These are phyloP conservation scores for Brachycybe producta DNA, from an alignment of 2,888 invertebrate genomes.

Conservation along the genomic window DNA sequence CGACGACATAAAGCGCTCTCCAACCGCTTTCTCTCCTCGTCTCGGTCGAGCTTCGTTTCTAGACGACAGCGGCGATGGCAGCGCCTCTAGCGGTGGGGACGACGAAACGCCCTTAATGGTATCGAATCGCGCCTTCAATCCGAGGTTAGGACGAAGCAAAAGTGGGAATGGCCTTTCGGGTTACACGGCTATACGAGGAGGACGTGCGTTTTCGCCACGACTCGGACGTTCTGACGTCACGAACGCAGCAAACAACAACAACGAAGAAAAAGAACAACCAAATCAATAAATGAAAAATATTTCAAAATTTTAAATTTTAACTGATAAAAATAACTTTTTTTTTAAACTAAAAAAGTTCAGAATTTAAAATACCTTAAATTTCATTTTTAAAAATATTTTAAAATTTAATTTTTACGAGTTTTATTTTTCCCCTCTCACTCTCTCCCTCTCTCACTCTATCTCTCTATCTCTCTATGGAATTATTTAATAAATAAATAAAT, in stretches of 20 bases:
- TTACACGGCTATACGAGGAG: background rate
- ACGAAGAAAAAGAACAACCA: no score
- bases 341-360: no score
- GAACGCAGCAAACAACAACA: background rate
- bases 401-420: no score
- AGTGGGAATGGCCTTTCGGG: background rate
- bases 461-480: no score
- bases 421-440: no score
- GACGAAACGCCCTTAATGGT: background rate
- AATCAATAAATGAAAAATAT: no score
- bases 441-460: no score
- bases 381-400: no score
- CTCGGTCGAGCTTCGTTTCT: background rate
- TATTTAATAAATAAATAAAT: no score
- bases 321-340: no score
- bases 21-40: conserved; percentile 3
- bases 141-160: background rate
- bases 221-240: conserved; percentile 3
- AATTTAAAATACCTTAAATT: no score
- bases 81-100: background rate
- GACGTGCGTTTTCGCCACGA: background rate
- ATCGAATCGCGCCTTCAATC: background rate
- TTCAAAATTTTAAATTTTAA: no score
- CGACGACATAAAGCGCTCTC: conserved; percentile 2
- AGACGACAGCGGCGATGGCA: background rate